Evolutionary conservation across 1,140 invertebrate species (phyloP).

Genomic region (Helicoverpa armigera): DNA sequence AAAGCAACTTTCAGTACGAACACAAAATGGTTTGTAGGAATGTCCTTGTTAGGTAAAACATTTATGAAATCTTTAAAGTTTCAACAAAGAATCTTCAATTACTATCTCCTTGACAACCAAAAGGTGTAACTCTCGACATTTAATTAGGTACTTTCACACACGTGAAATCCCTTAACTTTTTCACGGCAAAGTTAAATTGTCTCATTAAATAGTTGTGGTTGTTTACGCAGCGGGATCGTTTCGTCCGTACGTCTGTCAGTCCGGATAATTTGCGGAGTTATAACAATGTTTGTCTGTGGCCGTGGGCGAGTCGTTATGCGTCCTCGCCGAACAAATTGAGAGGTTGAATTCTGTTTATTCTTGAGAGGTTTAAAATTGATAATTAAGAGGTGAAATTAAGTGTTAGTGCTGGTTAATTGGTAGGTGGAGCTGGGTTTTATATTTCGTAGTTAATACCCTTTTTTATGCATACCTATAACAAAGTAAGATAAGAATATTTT

Average conservation of each 20-base stretch:
- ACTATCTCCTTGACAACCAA: too few relatives aligned
- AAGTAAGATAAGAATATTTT: too few relatives aligned
- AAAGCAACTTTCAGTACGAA: too few relatives aligned
- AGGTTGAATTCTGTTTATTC: background rate
- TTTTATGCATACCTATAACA: too few relatives aligned
- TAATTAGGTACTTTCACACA: conserved; percentile 5
- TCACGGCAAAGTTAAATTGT: conserved; percentile 20
- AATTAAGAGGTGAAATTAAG: background rate
- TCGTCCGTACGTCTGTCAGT: background rate
- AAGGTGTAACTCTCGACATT: background rate
- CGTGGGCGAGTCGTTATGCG: background rate
- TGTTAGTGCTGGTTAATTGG: background rate
- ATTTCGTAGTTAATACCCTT: too few relatives aligned
- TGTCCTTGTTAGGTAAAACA: background rate
- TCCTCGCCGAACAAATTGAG: conserved; percentile 4
- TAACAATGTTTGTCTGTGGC: conserved; percentile 25
- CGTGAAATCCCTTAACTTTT: background rate
- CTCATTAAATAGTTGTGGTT: conserved; percentile 33
- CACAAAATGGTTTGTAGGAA: too few relatives aligned
- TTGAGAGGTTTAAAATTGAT: background rate
- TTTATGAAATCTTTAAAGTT: background rate
- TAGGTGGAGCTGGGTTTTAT: background rate
- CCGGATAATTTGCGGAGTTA: conserved; percentile 9
- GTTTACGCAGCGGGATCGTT: conserved; percentile 9
- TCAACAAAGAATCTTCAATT: too few relatives aligned